These are phyloP conservation scores for Sparidentex hasta DNA, from an alignment of 2,797 vertebrate species.

Conservation along the genomic window DNA sequence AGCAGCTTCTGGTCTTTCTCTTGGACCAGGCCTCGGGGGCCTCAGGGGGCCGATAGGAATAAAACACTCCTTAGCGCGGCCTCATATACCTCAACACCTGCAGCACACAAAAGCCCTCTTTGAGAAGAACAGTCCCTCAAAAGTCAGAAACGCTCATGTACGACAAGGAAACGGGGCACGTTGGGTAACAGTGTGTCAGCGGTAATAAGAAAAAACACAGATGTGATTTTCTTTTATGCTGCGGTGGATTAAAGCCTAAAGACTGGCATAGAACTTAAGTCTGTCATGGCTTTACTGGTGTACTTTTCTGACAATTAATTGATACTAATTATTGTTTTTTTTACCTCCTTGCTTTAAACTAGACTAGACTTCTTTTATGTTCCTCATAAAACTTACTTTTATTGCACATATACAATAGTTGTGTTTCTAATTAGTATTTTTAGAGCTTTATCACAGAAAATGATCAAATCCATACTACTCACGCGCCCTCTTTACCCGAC, in stretches of 20 bases:
- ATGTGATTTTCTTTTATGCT: background rate
- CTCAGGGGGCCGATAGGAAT: conserved; percentile 64
- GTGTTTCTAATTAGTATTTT: conserved; percentile 10
- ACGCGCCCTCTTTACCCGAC: conserved; percentile 12
- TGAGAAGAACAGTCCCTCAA: conserved; percentile 59
- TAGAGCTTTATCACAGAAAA: conserved; percentile 12
- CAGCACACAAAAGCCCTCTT: conserved; percentile 75
- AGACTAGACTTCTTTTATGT: no score
- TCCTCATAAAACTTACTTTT: background rate
- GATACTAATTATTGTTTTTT: background rate
- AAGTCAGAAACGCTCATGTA: conserved; percentile 50
- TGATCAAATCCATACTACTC: conserved; percentile 20
- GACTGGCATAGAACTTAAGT: background rate
- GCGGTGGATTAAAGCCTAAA: background rate
- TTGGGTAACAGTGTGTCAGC: conserved; percentile 17
- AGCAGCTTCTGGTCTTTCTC: conserved; percentile 83
- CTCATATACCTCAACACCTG: conserved; percentile 77
- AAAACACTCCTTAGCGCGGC: conserved; percentile 65
- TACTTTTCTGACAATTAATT: background rate
- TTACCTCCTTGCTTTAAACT: background rate
- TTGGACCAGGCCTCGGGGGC: conserved; percentile 59
- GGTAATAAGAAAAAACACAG: conserved; percentile 25
- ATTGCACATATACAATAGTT: background rate
- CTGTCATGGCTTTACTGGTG: background rate
- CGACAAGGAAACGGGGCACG: conserved; percentile 37